These are phyloP conservation scores for Pocota personata DNA, from an alignment of 2,888 invertebrate genomes.

Conservation along the genomic window DNA sequence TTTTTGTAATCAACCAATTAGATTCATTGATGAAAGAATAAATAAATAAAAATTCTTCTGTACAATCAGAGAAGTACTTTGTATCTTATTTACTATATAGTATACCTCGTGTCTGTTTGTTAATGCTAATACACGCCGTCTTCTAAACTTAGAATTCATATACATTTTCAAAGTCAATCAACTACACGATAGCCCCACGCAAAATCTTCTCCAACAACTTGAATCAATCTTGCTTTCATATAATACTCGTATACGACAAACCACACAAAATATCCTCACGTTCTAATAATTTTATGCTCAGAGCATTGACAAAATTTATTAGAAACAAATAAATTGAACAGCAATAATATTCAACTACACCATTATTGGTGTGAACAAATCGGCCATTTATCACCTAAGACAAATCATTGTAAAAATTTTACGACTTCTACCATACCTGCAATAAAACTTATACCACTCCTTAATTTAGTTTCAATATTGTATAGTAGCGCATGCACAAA, in stretches of 20 bases:
- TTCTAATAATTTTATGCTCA: constrained; percentile 16
- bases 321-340: not conserved
- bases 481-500: constrained; percentile 36
- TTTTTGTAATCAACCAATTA: no score
- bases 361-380: constrained; percentile 61
- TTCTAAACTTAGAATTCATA: no score
- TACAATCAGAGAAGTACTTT: no score
- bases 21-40: no score
- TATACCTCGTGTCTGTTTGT: no score
- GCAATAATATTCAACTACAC: constrained; percentile 7
- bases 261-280: not conserved
- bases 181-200: not conserved
- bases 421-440: constrained; percentile 51
- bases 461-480: constrained; percentile 30
- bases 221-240: not conserved
- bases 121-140: no score
- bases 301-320: constrained; percentile 27
- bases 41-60: no score
- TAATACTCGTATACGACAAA: not conserved
- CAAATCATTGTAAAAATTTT: constrained; percentile 64
- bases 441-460: constrained; percentile 60
- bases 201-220: not conserved
- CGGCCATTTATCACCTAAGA: constrained; percentile 60
- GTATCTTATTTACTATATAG: no score
- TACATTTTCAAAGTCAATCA: not conserved